Conservation (phyloP, 2,888 invertebrate species). For the Nomada lathburiana region DNA sequence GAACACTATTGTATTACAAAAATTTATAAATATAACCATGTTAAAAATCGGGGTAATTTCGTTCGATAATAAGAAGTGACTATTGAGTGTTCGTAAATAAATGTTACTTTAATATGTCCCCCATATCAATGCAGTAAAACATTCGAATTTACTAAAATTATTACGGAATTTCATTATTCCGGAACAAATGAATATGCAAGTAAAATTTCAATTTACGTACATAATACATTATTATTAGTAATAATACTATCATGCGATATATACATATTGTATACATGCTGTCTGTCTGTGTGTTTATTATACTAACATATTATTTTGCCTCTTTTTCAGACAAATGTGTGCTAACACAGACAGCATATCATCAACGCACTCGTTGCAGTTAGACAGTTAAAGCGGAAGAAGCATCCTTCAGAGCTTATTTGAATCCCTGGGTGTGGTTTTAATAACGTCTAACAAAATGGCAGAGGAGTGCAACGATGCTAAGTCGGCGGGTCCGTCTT, state of each 20-base stretch:
- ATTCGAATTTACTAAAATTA: too few relatives aligned
- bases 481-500: conserved; percentile 79
- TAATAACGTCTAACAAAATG: conserved; percentile 68
- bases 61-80: too few relatives aligned
- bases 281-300: too few relatives aligned
- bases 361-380: conserved; percentile 27
- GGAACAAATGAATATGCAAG: too few relatives aligned
- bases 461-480: conserved; percentile 80
- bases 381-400: conserved; percentile 44
- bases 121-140: too few relatives aligned
- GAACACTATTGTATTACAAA: not conserved
- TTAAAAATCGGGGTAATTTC: not conserved
- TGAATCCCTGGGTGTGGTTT: conserved; percentile 21
- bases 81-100: too few relatives aligned
- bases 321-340: conserved; percentile 59
- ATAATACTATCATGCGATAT: too few relatives aligned
- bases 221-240: too few relatives aligned
- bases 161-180: too few relatives aligned
- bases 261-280: too few relatives aligned
- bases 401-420: conserved; percentile 25
- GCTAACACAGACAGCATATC: conserved; percentile 37
- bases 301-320: conserved; percentile 8
- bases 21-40: not conserved
- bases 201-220: too few relatives aligned
- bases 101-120: too few relatives aligned